Conservation (phyloP, 2,888 invertebrate species). For the Falcaria lacertinaria region DNA sequence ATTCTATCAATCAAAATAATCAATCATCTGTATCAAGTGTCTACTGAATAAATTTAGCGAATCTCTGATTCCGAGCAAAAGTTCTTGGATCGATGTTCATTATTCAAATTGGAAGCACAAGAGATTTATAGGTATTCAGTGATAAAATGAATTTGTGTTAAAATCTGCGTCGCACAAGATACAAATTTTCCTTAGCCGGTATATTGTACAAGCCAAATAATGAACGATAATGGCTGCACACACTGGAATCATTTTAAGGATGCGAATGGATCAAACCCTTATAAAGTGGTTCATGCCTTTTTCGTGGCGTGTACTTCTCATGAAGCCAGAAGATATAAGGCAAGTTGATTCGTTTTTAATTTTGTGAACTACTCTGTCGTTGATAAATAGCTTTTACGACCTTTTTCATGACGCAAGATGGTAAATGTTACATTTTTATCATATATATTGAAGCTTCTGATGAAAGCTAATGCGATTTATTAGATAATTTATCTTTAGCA, state of each 20-base stretch:
- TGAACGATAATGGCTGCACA: conserved; percentile 86
- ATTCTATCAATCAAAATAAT: too few species aligned
- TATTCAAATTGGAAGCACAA: background rate
- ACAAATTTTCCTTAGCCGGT: conserved; percentile 33
- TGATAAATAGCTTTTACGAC: conserved; percentile 18
- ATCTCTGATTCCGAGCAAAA: background rate
- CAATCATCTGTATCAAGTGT: too few species aligned
- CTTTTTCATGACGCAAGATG: conserved; percentile 27
- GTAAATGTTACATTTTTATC: conserved; percentile 19
- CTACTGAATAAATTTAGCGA: too few species aligned
- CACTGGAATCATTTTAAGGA: conserved; percentile 90
- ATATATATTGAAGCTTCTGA: background rate
- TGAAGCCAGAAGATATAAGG: conserved; percentile 91
- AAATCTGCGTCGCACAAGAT: conserved; percentile 16
- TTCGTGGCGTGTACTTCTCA: conserved; percentile 90
- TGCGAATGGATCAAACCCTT: conserved; percentile 85
- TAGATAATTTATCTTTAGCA: background rate
- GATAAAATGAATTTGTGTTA: conserved; percentile 23
- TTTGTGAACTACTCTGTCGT: conserved; percentile 5
- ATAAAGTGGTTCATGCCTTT: conserved; percentile 90
- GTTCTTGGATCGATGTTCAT: background rate
- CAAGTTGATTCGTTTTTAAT: conserved; percentile 43
- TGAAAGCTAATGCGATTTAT: background rate
- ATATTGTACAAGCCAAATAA: conserved; percentile 54
- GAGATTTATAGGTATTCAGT: conserved; percentile 9